phyloP scores from a whole-genome alignment of 2,888 invertebrate genomes.

The Aquatica leii region DNA sequence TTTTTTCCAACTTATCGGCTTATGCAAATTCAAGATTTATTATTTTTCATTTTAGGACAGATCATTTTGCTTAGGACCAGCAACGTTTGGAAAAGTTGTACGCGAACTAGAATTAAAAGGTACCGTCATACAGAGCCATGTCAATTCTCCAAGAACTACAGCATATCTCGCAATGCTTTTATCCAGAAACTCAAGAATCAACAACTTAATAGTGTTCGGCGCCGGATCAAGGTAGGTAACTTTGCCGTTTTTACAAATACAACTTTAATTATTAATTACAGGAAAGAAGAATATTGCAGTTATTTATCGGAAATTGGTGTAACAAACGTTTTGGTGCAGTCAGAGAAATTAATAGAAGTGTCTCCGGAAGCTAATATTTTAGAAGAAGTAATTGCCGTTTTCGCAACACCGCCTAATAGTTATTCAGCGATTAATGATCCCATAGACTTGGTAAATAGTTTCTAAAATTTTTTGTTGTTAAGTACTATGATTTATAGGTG shows the following conservation, averaged over 20 bases:
- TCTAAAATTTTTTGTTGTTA: conserved; percentile 44
- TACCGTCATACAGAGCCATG: conserved; percentile 80
- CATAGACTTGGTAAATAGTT: conserved; percentile 72
- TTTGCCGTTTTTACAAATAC: conserved; percentile 1
- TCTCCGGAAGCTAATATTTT: conserved; percentile 64
- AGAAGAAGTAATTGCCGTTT: conserved; percentile 69
- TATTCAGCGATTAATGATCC: conserved; percentile 82
- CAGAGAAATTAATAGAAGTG: conserved; percentile 63
- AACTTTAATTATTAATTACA: conserved; percentile 47
- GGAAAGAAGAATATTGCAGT: conserved; percentile 71
- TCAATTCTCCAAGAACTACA: conserved; percentile 79
- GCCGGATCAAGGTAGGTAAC: conserved; percentile 61
- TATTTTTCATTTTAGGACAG: conserved; percentile 69
- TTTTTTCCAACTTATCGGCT: too few relatives aligned
- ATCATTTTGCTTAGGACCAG: conserved; percentile 82
- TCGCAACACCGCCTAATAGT: conserved; percentile 83
- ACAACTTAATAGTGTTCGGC: conserved; percentile 69
- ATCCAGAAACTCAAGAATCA: conserved; percentile 66
- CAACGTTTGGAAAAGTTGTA: conserved; percentile 75
- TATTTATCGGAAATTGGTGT: conserved; percentile 76
- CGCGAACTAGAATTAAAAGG: conserved; percentile 72
- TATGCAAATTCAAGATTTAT: too few relatives aligned
- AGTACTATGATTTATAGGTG: conserved; percentile 54
- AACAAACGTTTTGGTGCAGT: conserved; percentile 63
- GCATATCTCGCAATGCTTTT: conserved; percentile 78